phyloP scores from a whole-genome alignment of 2,888 invertebrate genomes.

The Watsonalla binaria region DNA sequence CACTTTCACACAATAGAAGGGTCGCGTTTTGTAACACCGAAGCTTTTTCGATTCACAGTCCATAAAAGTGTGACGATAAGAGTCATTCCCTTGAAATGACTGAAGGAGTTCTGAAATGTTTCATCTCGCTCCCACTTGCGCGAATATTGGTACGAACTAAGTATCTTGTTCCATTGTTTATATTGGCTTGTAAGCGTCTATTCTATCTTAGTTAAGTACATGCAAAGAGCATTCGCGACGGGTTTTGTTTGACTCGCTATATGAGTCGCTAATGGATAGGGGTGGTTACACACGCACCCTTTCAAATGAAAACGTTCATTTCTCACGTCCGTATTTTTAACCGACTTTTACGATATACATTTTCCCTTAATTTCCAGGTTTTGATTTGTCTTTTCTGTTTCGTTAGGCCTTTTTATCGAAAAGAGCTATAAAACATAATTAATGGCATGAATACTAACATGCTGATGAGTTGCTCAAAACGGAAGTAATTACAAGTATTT shows the following conservation, averaged over 20 bases:
- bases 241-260: conserved; percentile 56
- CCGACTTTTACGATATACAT: conserved; percentile 51
- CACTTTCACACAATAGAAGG: conserved; percentile 65
- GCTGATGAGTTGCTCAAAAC: no score
- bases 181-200: conserved; percentile 43
- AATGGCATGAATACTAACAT: no score
- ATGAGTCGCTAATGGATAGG: conserved; percentile 70
- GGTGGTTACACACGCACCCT: conserved; percentile 40
- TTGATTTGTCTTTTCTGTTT: no score
- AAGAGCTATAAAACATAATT: no score
- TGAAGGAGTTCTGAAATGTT: conserved; percentile 59
- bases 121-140: conserved; percentile 10
- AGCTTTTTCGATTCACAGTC: conserved; percentile 69
- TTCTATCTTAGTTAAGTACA: conserved; percentile 42
- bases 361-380: conserved; percentile 50
- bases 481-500: no score
- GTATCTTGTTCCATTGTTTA: conserved; percentile 53
- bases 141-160: conserved; percentile 10
- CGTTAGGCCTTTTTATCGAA: no score
- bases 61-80: conserved; percentile 73
- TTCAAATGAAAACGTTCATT: conserved; percentile 72
- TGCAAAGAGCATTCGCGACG: conserved; percentile 49
- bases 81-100: conserved; percentile 67
- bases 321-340: conserved; percentile 62
- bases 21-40: conserved; percentile 64